Percentiles rank a stretch among this genome's conserved stretches.
These are phyloP conservation scores for Melanotaenia pygmaea DNA, from an alignment of 2,797 vertebrate genomes.

Conservation along the genomic window DNA sequence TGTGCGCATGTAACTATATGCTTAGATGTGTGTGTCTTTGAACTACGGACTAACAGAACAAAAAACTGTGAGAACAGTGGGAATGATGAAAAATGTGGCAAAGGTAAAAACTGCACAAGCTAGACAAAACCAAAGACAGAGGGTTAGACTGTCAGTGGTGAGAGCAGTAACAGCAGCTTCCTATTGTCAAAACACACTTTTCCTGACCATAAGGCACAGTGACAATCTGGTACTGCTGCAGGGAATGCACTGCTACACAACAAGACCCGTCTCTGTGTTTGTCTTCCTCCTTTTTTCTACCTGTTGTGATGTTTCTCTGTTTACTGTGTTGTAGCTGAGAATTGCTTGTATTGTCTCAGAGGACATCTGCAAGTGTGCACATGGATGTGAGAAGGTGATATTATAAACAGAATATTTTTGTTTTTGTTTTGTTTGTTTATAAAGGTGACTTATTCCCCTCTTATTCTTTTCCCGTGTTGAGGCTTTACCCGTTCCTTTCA, in stretches of 20 bases:
- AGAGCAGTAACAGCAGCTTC: constrained; percentile 33
- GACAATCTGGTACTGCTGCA: constrained; percentile 51
- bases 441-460: not conserved
- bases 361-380: constrained; percentile 14
- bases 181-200: constrained; percentile 57
- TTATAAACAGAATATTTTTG: constrained; percentile 5
- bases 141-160: constrained; percentile 40
- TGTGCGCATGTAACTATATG: not conserved
- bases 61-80: constrained; percentile 10
- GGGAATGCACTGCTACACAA: constrained; percentile 33
- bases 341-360: constrained; percentile 8
- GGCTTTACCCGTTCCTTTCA: constrained; percentile 22
- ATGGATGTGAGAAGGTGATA: constrained; percentile 1
- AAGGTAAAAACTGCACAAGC: constrained; percentile 25
- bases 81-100: constrained; percentile 7
- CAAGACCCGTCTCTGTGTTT: constrained; percentile 12
- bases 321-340: constrained; percentile 15
- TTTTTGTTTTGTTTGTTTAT: constrained; percentile 1
- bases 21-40: constrained; percentile 7
- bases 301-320: constrained; percentile 18
- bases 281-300: constrained; percentile 14
- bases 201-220: constrained; percentile 54
- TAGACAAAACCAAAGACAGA: constrained; percentile 36
- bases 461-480: not conserved
- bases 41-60: constrained; percentile 1